Evolutionary conservation across 2,888 invertebrate species (phyloP).

Genomic region (Rhorus exstirpatorius): DNA sequence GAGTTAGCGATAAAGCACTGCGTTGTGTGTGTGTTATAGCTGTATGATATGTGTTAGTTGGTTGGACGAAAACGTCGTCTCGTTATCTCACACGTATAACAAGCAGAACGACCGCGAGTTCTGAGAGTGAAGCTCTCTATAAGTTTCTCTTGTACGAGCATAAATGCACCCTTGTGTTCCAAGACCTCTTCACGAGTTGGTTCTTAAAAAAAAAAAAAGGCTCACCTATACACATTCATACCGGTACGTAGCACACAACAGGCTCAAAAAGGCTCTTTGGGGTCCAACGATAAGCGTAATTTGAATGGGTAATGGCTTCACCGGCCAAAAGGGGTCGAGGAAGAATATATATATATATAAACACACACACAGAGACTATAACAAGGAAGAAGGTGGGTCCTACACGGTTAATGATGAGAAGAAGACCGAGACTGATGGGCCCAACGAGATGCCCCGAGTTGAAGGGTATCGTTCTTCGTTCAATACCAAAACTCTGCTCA

Average conservation of each 20-base stretch:
- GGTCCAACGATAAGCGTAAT: conserved; percentile 81
- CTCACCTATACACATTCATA: conserved; percentile 71
- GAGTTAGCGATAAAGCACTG: conserved; percentile 59
- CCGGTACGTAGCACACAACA: conserved; percentile 33
- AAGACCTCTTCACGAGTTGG: conserved; percentile 64
- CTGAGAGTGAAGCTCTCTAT: conserved; percentile 34
- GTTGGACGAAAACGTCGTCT: conserved; percentile 61
- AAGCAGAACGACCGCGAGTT: conserved; percentile 42
- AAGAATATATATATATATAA: conserved; percentile 29
- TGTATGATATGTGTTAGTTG: conserved; percentile 57
- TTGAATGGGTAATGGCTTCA: conserved; percentile 82
- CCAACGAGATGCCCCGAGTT: conserved; percentile 60
- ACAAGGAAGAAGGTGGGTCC: conserved; percentile 55
- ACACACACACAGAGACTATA: neutral
- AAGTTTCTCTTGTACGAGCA: conserved; percentile 58
- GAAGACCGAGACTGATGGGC: conserved; percentile 54
- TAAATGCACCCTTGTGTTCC: conserved; percentile 74
- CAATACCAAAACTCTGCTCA: conserved; percentile 43
- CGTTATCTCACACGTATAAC: conserved; percentile 62
- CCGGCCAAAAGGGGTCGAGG: conserved; percentile 68
- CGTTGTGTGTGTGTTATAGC: conserved; percentile 50
- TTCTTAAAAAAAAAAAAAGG: conserved; percentile 74
- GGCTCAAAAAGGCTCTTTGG: conserved; percentile 48
- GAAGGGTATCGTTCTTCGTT: conserved; percentile 59
- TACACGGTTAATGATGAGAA: conserved; percentile 67